These are phyloP conservation scores for Tragelaphus scriptus DNA, from an alignment of 2,113 vertebrate genomes.

Conservation along the genomic window DNA sequence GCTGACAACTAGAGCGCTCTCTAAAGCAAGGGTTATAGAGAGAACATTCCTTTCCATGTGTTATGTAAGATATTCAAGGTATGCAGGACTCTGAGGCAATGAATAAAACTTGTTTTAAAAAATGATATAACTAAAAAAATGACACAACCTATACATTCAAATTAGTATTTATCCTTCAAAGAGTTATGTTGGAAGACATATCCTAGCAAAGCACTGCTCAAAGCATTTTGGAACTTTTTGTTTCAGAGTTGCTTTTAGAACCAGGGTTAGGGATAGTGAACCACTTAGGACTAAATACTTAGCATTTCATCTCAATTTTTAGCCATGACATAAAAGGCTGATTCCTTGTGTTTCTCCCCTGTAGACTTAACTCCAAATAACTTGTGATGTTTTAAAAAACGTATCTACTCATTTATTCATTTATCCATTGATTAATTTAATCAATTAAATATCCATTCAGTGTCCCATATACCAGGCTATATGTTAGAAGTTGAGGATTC, in stretches of 20 bases:
- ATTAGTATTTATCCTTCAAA: slow-evolving; percentile 7
- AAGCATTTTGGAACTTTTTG: neutral
- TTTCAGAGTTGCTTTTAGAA: neutral
- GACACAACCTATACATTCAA: neutral
- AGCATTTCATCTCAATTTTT: slow-evolving; percentile 8
- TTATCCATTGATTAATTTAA: neutral
- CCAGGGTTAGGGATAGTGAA: neutral
- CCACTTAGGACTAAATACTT: neutral
- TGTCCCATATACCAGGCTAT: neutral
- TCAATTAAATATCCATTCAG: neutral
- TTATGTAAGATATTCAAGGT: slow-evolving; percentile 6
- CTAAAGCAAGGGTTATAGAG: neutral
- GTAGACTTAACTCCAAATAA: neutral
- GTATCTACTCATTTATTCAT: neutral
- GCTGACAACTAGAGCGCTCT: neutral
- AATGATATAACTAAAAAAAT: neutral
- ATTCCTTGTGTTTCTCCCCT: neutral
- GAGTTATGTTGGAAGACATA: neutral
- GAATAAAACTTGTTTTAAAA: slow-evolving; percentile 31
- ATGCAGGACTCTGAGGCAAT: neutral
- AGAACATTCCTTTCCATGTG: neutral
- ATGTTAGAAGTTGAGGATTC: neutral
- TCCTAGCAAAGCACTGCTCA: neutral
- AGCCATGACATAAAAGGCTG: neutral
- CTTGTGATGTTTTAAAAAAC: neutral